Evolutionary conservation across 2,797 vertebrate genomes (phyloP).

Genomic region (Lutjanus argentimaculatus): DNA sequence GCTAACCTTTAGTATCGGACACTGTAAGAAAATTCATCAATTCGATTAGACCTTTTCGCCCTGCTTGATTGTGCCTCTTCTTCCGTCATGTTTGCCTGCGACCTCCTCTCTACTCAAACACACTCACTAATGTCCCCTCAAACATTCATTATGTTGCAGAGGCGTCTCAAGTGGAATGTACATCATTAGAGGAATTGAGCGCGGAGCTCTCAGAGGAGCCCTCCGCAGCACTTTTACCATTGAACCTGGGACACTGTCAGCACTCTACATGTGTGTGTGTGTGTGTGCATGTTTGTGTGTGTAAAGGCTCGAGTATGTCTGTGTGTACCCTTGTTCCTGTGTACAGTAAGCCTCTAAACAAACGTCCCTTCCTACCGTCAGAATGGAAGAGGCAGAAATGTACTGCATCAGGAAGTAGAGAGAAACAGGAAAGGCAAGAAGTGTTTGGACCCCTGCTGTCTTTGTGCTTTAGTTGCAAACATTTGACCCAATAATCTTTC

Average conservation of each 20-base stretch:
- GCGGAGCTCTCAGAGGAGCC: conserved; percentile 62
- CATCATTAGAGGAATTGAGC: conserved; percentile 59
- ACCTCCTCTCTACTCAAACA: conserved; percentile 29
- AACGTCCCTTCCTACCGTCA: conserved; percentile 16
- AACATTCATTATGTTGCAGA: conserved; percentile 58
- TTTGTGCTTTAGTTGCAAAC: conserved; percentile 5
- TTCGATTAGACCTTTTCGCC: conserved; percentile 25
- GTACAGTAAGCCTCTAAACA: conserved; percentile 21
- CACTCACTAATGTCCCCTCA: conserved; percentile 27
- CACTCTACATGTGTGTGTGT: no score
- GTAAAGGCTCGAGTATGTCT: conserved; percentile 2
- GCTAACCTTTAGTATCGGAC: conserved; percentile 39
- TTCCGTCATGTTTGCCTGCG: conserved; percentile 21
- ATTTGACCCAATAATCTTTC: conserved; percentile 10
- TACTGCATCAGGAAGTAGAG: conserved; percentile 11
- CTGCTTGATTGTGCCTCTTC: conserved; percentile 9
- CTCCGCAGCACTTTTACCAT: conserved; percentile 62
- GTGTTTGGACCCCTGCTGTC: conserved; percentile 27
- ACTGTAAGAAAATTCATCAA: conserved; percentile 23
- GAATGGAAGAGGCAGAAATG: conserved; percentile 4
- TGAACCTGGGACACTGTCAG: conserved; percentile 63
- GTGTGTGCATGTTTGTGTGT: conserved; percentile 24
- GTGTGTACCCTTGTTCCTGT: conserved; percentile 5
- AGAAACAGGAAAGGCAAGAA: conserved; percentile 4
- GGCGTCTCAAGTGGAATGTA: conserved; percentile 52